These are phyloP conservation scores for Phytoseiulus persimilis DNA, from an alignment of 2,888 invertebrate species.

Conservation along the genomic window DNA sequence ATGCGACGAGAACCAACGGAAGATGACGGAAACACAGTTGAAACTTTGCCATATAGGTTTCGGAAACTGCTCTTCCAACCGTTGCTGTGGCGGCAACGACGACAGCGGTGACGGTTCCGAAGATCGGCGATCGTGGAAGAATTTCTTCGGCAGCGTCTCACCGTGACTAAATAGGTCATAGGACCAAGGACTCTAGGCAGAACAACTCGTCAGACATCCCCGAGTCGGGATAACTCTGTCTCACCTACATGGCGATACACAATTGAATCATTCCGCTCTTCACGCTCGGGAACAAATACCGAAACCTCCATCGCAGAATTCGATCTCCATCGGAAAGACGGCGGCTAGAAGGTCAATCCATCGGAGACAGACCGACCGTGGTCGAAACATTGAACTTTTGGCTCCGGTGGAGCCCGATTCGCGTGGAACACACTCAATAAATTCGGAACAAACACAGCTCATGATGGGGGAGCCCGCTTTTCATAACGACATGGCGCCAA, in stretches of 20 bases:
- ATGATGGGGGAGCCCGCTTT: neutral
- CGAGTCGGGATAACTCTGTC: neutral
- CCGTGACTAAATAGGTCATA: neutral
- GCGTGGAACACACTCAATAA: too few species aligned
- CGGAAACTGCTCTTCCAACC: neutral
- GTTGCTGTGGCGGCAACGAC: neutral
- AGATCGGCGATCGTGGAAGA: neutral
- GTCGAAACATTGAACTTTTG: too few species aligned
- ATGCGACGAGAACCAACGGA: neutral
- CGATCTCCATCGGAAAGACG: too few species aligned
- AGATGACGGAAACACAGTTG: neutral
- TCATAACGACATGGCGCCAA: neutral
- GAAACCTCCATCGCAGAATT: too few species aligned
- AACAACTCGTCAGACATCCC: neutral
- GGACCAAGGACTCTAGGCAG: neutral
- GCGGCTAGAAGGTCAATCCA: too few species aligned
- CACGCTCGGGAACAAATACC: neutral
- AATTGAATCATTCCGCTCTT: neutral
- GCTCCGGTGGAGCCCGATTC: too few species aligned
- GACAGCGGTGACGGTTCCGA: neutral
- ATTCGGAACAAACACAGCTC: too few species aligned
- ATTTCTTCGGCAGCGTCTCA: neutral
- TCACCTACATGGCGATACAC: neutral
- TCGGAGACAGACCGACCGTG: too few species aligned
- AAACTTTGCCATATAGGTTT: neutral